Base-by-base conservation (phyloP, 2,797 vertebrate genomes). In the Rhinichthys osculus region DNA sequence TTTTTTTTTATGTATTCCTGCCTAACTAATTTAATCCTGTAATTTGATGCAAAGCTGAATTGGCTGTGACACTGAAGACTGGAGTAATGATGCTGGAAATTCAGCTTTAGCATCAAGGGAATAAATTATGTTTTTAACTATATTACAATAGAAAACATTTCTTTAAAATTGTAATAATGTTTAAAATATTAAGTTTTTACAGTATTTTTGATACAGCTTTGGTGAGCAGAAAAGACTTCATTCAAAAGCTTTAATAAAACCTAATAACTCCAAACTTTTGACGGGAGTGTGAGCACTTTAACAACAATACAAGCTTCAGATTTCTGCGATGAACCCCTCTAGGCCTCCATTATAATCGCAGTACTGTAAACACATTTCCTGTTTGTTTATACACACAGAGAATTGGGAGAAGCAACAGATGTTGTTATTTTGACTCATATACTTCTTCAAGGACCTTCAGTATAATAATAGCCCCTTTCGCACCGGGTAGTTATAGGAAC, bases 331-430 rank as follows among this genome's bases (percentile, higher is more conserved):
- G 27, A 33, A 30, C 62, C 62, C 27, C 42, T 44, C 42, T 50
- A 30, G 40, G 10, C 17, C 42, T 30, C 3, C 6, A 33, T 17
- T 78, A 23, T 62, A 78, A 59, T 2, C 13, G 5, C 40, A 66
- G 44, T n/a, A 52, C 6, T 69, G 44, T 69, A 81, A 81, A 67
- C 78, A 69, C 30, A 35, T 21, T 50, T 81, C 19, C 7, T 50
- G 30, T 47, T 42, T 69, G 64, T 33, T 81, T 38, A 81, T 38
- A 40, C 4, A 35, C 38, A 50, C 62, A 21, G 27, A 67, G 10
- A 42, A 52, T 14, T 64, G 14, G 21, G 11, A 13, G 7, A 40
- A n/a, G 19, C 23, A 71, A 30, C 50, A 14, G 21, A 70, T 81
- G n/a, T 7, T 57, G 33, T 71, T n/a, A 23, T 52, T 42, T 40